These are phyloP conservation scores for Phymatocera aterrima DNA, from an alignment of 2,888 invertebrate species.

Conservation along the genomic window DNA sequence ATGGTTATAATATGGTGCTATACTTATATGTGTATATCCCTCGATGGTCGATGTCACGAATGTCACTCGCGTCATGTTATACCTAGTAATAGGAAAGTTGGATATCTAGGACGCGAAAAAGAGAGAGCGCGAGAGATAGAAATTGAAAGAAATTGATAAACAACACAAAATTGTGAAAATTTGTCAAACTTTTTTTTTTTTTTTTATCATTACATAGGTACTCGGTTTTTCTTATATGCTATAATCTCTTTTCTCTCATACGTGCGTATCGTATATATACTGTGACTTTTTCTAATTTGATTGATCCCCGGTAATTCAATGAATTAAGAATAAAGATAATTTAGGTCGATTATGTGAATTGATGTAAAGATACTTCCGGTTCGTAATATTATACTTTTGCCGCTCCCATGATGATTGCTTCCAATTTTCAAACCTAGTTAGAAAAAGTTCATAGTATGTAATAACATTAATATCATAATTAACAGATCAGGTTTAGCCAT, in stretches of 20 bases:
- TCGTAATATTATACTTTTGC: too few species aligned
- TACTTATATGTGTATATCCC: not conserved
- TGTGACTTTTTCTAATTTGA: too few species aligned
- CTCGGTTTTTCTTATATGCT: too few species aligned
- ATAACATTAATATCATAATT: too few species aligned
- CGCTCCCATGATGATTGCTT: not conserved
- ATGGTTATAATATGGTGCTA: not conserved
- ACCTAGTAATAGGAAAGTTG: not conserved
- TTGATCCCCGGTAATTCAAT: too few species aligned
- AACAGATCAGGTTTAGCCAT: constrained; percentile 12
- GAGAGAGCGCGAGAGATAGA: not conserved
- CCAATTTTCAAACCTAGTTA: not conserved
- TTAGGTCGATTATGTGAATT: too few species aligned
- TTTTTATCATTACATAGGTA: too few species aligned
- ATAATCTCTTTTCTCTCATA: too few species aligned
- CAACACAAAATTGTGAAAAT: too few species aligned
- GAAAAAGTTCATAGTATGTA: not conserved
- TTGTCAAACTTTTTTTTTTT: not conserved
- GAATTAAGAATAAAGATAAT: too few species aligned
- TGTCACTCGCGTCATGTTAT: not conserved
- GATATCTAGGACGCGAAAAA: not conserved
- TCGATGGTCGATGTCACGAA: not conserved
- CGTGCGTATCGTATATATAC: too few species aligned
- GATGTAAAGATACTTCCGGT: too few species aligned
- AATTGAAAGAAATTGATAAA: not conserved